Evolutionary conservation across 53 echinoderm and acorn worm genomes (phyloP).

Genomic region (Luidia sarsii): DNA sequence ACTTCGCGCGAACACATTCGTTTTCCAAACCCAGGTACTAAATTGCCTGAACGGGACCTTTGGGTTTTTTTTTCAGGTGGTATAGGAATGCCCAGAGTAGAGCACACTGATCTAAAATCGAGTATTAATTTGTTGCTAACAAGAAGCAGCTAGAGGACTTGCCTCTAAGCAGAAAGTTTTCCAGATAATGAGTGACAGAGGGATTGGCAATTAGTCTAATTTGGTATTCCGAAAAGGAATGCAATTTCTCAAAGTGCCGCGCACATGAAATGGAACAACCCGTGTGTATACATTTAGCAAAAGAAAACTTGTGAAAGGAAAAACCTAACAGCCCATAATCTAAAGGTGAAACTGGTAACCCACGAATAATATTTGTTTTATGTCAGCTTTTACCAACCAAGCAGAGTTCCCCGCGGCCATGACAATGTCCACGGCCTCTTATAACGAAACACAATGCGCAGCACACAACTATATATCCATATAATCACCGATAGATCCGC

Average conservation of each 20-base stretch:
- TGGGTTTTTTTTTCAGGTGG: not conserved
- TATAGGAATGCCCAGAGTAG: not conserved
- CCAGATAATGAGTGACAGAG: not conserved
- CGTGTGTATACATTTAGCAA: slow-evolving; percentile 1
- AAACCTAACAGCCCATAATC: slow-evolving; percentile 25
- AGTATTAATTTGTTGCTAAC: not conserved
- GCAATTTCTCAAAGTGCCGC: too few species aligned
- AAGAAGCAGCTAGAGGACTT: not conserved
- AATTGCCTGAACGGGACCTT: not conserved
- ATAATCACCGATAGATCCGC: not conserved
- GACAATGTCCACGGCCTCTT: not conserved
- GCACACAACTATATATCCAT: not conserved
- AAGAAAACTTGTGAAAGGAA: slow-evolving; percentile 1
- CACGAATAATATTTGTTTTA: slow-evolving; percentile 10
- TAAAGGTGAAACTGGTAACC: not conserved
- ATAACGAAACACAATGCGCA: not conserved
- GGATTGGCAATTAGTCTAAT: not conserved
- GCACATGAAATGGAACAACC: too few species aligned
- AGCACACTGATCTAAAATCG: not conserved
- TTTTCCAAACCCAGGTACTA: too few species aligned
- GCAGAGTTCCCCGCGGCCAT: not conserved
- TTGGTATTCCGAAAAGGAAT: not conserved
- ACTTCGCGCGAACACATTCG: too few species aligned
- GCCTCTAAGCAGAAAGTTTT: not conserved
- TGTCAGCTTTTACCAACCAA: slow-evolving; percentile 1